Conservation (phyloP, 2,113 vertebrate species). For the Ceyx cyanopectus region DNA sequence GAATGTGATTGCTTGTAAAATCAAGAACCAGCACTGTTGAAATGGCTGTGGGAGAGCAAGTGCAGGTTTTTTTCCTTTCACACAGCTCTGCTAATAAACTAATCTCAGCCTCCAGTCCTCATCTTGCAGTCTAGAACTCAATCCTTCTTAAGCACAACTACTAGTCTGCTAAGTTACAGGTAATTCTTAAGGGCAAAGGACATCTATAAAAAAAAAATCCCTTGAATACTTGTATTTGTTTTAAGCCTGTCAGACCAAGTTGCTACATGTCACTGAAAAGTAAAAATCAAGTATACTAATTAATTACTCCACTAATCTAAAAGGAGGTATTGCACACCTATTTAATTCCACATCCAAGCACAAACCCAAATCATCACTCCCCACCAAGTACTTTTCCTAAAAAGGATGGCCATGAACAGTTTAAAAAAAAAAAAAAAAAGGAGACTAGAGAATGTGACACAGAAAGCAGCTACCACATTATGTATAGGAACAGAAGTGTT, state of each 20-base stretch:
- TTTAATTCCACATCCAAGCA: not conserved
- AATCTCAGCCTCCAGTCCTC: not conserved
- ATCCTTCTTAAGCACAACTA: not conserved
- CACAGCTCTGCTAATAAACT: not conserved
- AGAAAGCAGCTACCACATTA: not conserved
- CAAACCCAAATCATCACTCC: not conserved
- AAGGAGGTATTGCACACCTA: not conserved
- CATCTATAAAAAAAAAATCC: not conserved
- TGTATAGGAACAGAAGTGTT: not conserved
- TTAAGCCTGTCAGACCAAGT: not conserved
- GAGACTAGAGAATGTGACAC: not conserved
- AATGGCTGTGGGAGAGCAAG: not conserved
- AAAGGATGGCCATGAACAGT: not conserved
- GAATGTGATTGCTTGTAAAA: slow-evolving; percentile 17
- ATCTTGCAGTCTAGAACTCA: not conserved
- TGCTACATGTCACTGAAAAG: not conserved
- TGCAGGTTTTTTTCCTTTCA: not conserved
- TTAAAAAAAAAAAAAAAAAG: not conserved
- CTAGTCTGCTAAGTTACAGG: not conserved
- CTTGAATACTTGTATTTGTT: not conserved
- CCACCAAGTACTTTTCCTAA: not conserved
- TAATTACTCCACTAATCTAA: not conserved
- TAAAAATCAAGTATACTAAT: not conserved
- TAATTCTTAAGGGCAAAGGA: not conserved
- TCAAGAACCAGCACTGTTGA: not conserved